Base-by-base conservation (phyloP, 2,797 vertebrate species). In the Oreonectes daqikongensis region DNA sequence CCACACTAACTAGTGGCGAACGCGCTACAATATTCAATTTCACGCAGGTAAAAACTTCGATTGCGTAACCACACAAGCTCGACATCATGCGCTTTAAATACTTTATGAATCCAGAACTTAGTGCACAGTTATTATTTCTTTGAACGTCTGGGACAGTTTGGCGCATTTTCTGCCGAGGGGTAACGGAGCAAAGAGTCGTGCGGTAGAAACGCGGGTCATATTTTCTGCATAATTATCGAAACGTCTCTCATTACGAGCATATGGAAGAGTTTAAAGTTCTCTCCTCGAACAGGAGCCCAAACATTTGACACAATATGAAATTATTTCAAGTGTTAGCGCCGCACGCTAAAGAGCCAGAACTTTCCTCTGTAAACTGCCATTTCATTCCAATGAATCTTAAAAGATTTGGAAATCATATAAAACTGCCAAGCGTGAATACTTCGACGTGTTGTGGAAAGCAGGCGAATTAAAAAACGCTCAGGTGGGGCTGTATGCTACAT, bases 221-320 rank as follows among this genome's bases (percentile, higher is more conserved):
- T 28, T 70, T 40, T 67, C 66, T 46, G 44, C 26, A 57, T 46
- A 71, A 77, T 44, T 75, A 67, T 65, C 60, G 38, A 57, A 50
- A 64, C 20, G 42, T 69, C 60, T 70, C 65, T 79, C 69, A 70
- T 80, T 77, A 80, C 55, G 35, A 35, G 60, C 79, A 82, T 69
- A 66, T 79, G 69, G 82, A 82, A 53, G 71, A 55, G 76, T 64
- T 77, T 59, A 77, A 40, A 59, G 42, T 12, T 22, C 35, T 44
- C 69, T 26, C 12, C 11, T 55, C 52, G 14, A 77, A 83, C 79
- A n/a, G 63, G 24, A 81, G 77, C 74, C 72, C 20, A 52, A 83
- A 80, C 46, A 80, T 46, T 40, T 72, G 52, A 81, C 73, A 78
- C 68, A 48, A 81, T 44, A 79, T 44, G 67, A 79, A 79, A 69